Evolutionary conservation across 2,888 invertebrate genomes (phyloP).

Genomic region (Diachrysia chrysitis): DNA sequence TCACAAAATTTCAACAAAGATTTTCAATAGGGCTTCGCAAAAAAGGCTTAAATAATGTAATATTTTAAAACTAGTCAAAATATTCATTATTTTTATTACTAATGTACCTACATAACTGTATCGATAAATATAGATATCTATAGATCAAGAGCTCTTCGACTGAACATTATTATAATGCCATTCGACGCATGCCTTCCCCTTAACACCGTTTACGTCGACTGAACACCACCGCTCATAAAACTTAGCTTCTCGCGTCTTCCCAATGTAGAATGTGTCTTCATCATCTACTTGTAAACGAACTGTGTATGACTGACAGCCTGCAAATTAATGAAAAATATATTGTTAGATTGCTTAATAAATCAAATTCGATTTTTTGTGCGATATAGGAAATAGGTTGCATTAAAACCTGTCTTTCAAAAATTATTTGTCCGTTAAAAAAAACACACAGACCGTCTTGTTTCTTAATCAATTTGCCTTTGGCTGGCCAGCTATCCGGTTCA

Average conservation of each 20-base stretch:
- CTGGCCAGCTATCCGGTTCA: no score
- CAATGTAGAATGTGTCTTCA: constrained; percentile 89
- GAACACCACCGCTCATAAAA: constrained; percentile 89
- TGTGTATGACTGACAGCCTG: constrained; percentile 85
- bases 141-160: constrained; percentile 8
- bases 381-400: no score
- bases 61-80: background rate
- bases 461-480: no score
- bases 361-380: no score
- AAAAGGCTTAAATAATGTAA: background rate
- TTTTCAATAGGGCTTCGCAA: background rate
- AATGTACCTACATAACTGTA: background rate
- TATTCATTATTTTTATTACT: background rate
- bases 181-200: constrained; percentile 91
- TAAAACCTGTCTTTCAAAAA: no score
- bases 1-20: background rate
- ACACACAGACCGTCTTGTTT: no score
- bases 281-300: constrained; percentile 88
- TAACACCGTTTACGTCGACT: constrained; percentile 90
- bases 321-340: constrained; percentile 44
- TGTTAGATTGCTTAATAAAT: no score
- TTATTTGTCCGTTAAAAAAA: no score
- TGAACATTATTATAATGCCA: constrained; percentile 90
- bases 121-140: no score
- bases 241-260: constrained; percentile 89